Evolutionary conservation across 2,113 vertebrate species (phyloP).

Genomic region (Sorex fumeus): DNA sequence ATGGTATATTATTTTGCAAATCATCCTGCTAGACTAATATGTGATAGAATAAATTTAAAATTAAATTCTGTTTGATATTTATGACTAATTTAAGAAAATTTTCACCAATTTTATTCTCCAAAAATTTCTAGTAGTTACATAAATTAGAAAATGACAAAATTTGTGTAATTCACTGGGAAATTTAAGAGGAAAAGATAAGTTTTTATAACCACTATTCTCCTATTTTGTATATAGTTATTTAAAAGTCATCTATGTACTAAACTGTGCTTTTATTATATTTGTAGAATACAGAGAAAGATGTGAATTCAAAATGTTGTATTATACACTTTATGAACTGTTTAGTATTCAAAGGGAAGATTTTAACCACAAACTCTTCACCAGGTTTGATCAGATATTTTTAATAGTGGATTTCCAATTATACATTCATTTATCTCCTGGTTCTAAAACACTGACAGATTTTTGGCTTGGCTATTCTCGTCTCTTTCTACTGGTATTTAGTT

Average conservation of each 20-base stretch:
- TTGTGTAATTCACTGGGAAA: no score
- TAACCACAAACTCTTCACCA: not conserved
- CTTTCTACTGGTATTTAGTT: slow-evolving; percentile 65
- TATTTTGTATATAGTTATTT: slow-evolving; percentile 12
- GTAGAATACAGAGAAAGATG: not conserved
- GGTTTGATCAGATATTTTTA: not conserved
- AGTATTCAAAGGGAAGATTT: not conserved
- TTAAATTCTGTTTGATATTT: not conserved
- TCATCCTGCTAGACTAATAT: not conserved
- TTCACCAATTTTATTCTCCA: not conserved
- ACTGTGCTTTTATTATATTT: not conserved
- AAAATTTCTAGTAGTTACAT: not conserved
- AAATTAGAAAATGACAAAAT: no score
- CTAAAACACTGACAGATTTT: slow-evolving; percentile 29
- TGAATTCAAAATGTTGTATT: not conserved
- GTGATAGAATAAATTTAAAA: slow-evolving; percentile 18
- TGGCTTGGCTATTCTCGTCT: not conserved
- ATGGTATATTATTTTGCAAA: not conserved
- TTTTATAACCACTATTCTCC: not conserved
- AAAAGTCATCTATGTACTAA: not conserved
- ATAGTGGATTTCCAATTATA: not conserved
- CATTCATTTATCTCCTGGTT: not conserved
- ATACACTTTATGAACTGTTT: not conserved
- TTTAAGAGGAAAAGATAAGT: no score
- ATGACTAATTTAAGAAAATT: not conserved